These are phyloP conservation scores for Nomada goodeniana DNA, from an alignment of 2,888 invertebrate species.

Conservation along the genomic window DNA sequence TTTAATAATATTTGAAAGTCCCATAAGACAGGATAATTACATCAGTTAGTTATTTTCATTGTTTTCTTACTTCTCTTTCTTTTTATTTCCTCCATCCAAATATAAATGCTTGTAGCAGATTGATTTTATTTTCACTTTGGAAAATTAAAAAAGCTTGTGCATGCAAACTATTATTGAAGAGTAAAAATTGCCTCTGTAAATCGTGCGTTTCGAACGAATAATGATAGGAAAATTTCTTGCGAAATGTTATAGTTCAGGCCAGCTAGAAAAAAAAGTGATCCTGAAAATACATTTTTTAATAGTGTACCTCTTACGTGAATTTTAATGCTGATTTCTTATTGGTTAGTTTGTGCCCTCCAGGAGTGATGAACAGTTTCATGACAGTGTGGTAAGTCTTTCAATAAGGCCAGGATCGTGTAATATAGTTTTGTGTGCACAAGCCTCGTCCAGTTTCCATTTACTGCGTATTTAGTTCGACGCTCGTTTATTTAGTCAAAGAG, in stretches of 20 bases:
- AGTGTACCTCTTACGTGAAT: constrained; percentile 62
- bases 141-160: constrained; percentile 81
- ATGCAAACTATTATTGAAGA: constrained; percentile 82
- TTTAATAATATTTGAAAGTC: constrained; percentile 11
- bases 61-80: constrained; percentile 2
- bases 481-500: constrained; percentile 44
- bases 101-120: constrained; percentile 36
- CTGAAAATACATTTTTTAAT: constrained; percentile 55
- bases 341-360: constrained; percentile 93
- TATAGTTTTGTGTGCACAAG: constrained; percentile 84
- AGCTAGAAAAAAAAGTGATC: constrained; percentile 48
- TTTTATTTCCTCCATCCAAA: constrained; percentile 6
- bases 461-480: constrained; percentile 59
- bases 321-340: constrained; percentile 86
- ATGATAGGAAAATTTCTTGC: constrained; percentile 14
- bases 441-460: constrained; percentile 77
- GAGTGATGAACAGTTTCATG: constrained; percentile 95
- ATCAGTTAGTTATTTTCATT: not conserved
- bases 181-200: constrained; percentile 37
- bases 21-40: constrained; percentile 4
- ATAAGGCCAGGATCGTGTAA: constrained; percentile 80
- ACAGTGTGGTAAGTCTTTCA: constrained; percentile 92
- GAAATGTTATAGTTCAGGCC: constrained; percentile 43
- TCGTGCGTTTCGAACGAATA: constrained; percentile 28
- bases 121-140: constrained; percentile 31